Conservation (phyloP, 2,113 vertebrate genomes). For the Calypte anna region DNA sequence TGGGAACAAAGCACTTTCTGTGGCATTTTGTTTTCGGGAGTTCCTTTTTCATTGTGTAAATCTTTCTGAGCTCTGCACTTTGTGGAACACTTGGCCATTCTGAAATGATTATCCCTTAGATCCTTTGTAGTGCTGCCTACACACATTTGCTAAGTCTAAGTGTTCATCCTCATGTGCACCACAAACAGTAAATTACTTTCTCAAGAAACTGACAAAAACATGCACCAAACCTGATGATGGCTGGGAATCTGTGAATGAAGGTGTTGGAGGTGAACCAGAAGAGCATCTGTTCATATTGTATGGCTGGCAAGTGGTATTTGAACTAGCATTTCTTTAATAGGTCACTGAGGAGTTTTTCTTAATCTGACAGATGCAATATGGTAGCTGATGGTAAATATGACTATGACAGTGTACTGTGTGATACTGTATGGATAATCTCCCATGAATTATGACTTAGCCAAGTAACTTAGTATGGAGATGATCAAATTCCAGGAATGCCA, state of each 20-base stretch:
- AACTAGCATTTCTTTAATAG: background rate
- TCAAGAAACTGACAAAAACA: background rate
- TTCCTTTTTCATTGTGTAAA: background rate
- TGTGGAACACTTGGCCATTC: background rate
- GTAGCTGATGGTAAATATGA: background rate
- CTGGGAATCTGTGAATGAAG: background rate
- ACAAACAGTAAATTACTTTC: background rate
- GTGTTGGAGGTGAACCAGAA: background rate
- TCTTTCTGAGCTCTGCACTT: background rate
- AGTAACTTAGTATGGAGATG: background rate
- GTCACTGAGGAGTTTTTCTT: background rate
- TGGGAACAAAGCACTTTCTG: background rate
- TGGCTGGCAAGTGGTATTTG: background rate
- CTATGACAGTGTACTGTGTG: background rate
- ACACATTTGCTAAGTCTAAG: background rate
- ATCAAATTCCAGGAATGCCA: background rate
- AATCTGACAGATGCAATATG: background rate
- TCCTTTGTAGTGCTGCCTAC: background rate
- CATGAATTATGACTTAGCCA: background rate
- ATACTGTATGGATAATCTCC: background rate
- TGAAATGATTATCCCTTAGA: background rate
- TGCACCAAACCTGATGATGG: background rate
- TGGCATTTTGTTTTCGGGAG: background rate
- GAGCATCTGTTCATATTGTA: background rate
- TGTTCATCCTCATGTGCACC: background rate